phyloP scores from a whole-genome alignment of 2,888 invertebrate species.

The Pherbina coryleti region DNA sequence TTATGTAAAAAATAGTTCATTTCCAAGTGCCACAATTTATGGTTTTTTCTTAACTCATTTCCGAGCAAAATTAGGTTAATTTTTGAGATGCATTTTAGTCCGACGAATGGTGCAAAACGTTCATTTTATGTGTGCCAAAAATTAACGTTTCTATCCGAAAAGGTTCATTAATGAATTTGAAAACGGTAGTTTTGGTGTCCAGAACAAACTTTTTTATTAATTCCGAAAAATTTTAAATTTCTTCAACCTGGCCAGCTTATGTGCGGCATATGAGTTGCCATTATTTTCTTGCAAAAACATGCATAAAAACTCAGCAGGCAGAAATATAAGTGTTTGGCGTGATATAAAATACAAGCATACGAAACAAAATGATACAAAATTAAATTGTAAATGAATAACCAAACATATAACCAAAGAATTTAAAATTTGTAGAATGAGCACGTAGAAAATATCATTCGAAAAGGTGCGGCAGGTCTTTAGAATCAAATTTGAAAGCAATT shows the following conservation, averaged over 20 bases:
- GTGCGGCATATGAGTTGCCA: not conserved
- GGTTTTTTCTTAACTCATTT: too few species aligned
- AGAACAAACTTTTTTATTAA: too few species aligned
- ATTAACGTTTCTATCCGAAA: too few species aligned
- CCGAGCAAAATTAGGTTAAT: too few species aligned
- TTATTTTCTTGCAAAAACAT: not conserved
- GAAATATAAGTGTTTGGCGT: not conserved
- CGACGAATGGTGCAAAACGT: too few species aligned
- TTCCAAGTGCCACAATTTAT: too few species aligned
- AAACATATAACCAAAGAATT: not conserved
- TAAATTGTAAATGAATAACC: not conserved
- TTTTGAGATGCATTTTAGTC: too few species aligned
- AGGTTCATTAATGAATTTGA: too few species aligned
- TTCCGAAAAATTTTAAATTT: too few species aligned
- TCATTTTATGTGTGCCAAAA: too few species aligned
- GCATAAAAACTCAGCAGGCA: not conserved
- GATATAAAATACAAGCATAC: not conserved
- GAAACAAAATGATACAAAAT: conserved; percentile 11
- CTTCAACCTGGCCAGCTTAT: not conserved
- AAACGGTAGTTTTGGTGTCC: too few species aligned
- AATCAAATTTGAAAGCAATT: not conserved
- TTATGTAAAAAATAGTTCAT: too few species aligned
- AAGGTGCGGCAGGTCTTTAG: conserved; percentile 18
- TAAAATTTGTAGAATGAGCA: not conserved
- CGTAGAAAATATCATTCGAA: not conserved